Base-by-base conservation (phyloP, 1,140 invertebrate species). In the Cotesia chilonis region DNA sequence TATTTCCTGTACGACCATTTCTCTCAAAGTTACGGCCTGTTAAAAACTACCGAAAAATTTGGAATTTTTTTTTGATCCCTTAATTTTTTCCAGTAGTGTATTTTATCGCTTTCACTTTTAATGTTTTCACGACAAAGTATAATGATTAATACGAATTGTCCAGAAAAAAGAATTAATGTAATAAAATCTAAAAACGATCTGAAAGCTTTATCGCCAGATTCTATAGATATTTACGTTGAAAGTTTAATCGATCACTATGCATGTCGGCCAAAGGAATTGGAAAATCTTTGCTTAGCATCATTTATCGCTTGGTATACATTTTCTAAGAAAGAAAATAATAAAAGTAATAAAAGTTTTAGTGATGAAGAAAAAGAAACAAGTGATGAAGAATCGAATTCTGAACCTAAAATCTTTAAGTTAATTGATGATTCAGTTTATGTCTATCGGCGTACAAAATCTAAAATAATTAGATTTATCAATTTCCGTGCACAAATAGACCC, bases 81-180 rank as follows among this genome's bases (percentile, higher is more conserved):
- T n/a, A n/a, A n/a, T n/a, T n/a, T n/a, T n/a, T n/a, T n/a, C n/a
- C n/a, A n/a, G n/a, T n/a, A n/a, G n/a, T n/a, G n/a, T 61, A 35
- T 78, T 47, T 65, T 82, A 52, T 65, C 73, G 4, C 35, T 82
- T n/a, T 74, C 57, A 20, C 61, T 80, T 17, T 75, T 70, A 28
- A 59, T 74, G 64, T 73, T 47, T 20, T 57, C 20, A 37, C 12
- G 68, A 69, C 28, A 20, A 37, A n/a, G n/a, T 37, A 20, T 20
- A 10, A 57, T 57, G 36, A 72, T 72, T 66, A 72, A 72, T 38
- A 72, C 70, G 1, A 64, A 35, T 67, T 55, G 60, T 41, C 65
- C 66, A 72, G 38, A 61, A 17, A 67, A 72, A 51, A 55, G 64
- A 47, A 59, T 72, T 38, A 51, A 12, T 5, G 68, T 72, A 59